Conservation (phyloP, 1,140 invertebrate genomes). For the Thrips palmi region DNA sequence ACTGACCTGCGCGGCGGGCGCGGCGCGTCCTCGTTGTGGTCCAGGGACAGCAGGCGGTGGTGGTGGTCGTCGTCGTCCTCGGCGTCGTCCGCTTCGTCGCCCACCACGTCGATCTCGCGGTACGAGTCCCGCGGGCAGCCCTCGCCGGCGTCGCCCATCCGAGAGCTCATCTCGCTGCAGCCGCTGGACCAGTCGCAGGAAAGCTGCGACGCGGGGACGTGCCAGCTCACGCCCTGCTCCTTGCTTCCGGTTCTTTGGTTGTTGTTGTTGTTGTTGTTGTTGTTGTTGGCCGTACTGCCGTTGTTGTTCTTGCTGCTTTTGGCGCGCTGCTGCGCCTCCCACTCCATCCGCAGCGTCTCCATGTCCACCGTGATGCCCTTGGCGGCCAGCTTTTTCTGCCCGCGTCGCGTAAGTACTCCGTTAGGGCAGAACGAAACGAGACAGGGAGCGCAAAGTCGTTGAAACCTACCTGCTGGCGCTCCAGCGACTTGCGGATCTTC, state of each 20-base stretch:
- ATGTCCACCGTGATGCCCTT: slow-evolving; percentile 78
- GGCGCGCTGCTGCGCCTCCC: slow-evolving; percentile 39
- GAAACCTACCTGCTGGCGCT: too few relatives aligned
- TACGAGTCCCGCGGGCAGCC: too few relatives aligned
- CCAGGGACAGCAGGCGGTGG: slow-evolving; percentile 12
- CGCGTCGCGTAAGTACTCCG: too few relatives aligned
- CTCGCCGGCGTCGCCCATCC: too few relatives aligned
- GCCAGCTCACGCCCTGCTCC: slow-evolving; percentile 7
- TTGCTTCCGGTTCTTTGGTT: too few relatives aligned
- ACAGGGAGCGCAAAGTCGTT: too few relatives aligned
- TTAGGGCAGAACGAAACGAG: too few relatives aligned
- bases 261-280: too few relatives aligned
- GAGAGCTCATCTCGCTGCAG: slow-evolving; percentile 18
- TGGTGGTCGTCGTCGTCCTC: slow-evolving; percentile 23
- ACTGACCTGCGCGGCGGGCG: neutral
- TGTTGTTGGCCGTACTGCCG: slow-evolving; percentile 32
- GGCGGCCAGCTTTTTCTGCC: slow-evolving; percentile 60
- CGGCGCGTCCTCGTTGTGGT: slow-evolving; percentile 12
- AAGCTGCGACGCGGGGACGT: slow-evolving; percentile 4
- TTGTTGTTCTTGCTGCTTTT: slow-evolving; percentile 22
- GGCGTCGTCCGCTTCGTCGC: slow-evolving; percentile 36
- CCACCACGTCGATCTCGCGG: slow-evolving; percentile 59
- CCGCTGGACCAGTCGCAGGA: slow-evolving; percentile 15
- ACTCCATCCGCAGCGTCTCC: slow-evolving; percentile 56
- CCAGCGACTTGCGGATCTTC: slow-evolving; percentile 82